Evolutionary conservation across 2,797 vertebrate genomes (phyloP), one percentile per base, ranked within the genome.

Genomic region (Fistularia tabacaria): DNA sequence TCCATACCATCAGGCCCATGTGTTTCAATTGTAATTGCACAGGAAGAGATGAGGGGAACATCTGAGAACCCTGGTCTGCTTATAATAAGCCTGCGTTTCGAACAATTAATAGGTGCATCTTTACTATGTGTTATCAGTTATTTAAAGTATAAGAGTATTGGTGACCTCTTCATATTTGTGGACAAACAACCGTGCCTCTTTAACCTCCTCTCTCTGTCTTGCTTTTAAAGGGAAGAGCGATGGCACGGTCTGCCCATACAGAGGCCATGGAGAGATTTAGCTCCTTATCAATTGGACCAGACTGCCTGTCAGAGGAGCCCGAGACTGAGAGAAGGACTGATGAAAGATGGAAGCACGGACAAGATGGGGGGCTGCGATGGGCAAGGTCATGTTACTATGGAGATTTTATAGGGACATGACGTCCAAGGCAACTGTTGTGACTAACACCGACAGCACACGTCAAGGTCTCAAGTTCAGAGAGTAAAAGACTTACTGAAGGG

Each of bases 381-480:
- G 59, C 82, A 87, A 87, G 87, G 87, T 88, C 85, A 76, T 12
- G 61, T 78, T 73, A 69, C 66, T 62, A 74, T 73, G 76, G 77
- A 71, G 79, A 78, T 69, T 73, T 78, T 74, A 76, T 67, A 59
- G 66, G 39, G 6, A 58, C 51, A 0, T 77, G 80, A 82, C 70
- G 76, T 83, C 25, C 54, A 54, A 70, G 71, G 69, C 54, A 41
- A 71, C 74, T 71, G 78, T 76, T 80, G 73, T 58, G 76, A 73
- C 78, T 63, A 65, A 74, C 69, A 77, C 64, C 53, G 75, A 78
- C 48, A 10, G 53, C 66, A 65, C 54, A 74, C 71, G 57, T 72
- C 83, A 84, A 85, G 86, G 85, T 82, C 81, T 79, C 54, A 0
- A 10, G 69, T 55, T 57, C 65, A 62, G 57, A 63, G 70, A 71